Evolutionary conservation across 1,140 invertebrate species (phyloP), one percentile per base, ranked within the genome.

Genomic region (Leptonema lineaticorne): DNA sequence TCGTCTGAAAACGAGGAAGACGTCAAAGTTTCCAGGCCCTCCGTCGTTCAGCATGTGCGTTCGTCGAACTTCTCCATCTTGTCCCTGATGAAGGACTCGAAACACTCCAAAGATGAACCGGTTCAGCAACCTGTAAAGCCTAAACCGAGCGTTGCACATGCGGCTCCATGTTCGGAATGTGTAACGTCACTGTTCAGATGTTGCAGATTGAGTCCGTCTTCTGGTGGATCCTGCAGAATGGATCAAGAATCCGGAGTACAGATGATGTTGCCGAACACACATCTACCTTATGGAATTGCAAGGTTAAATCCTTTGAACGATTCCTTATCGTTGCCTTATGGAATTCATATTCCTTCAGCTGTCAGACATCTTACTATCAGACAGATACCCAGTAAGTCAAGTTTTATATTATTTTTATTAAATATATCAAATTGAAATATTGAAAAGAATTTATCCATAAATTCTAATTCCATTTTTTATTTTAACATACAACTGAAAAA

Each of bases 121-220:
- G 29, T 18, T 8, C 53, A 59, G 58, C 56, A 28, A 24, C 28
- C 37, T 2, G 41, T 67, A 1, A 66, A 66, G 29, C 56, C 66
- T 1, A 41, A 37, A n/a, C 65, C 73, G 33, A 72, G 73, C 18
- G 70, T 77, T 26, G 73, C 69, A 4, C 70, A 69, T n/a, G 53
- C 75, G 8, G 72, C 79, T 59, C 79, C 79, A 9, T 81, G 79
- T 75, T 78, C 78, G 14, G 79, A 80, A 69, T 81, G 78, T 73
- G 79, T 81, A 7, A 78, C 78, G 20, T 81, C 79, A 1, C 64
- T 81, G 57, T 80, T 78, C 67, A 72, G 78, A 67, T 79, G 78
- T 66, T 81, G 79, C 65, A 74, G 75, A 20, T 56, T 78, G 14
- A 74, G 75, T 72, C 65, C 73, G n/a, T 28, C 66, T 5, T 41